Percentiles rank a stretch among this genome's conserved stretches.
phyloP scores from a whole-genome alignment of 2,888 invertebrate genomes.

The Salpingus planirostris region DNA sequence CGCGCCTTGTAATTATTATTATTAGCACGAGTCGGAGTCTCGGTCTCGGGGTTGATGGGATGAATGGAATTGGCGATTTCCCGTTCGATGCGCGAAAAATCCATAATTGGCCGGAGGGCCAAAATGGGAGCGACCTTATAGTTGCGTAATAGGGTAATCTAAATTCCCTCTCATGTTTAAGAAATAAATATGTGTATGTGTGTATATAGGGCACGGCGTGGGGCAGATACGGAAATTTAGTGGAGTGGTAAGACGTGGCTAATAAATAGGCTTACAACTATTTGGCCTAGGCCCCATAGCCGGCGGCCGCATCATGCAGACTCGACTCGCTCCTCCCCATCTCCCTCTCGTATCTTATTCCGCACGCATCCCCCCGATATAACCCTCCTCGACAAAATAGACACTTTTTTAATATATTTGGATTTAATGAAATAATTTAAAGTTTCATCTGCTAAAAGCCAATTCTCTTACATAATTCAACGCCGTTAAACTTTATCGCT shows the following conservation, averaged over 20 bases:
- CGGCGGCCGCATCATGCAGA: too few relatives aligned
- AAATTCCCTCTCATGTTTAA: conserved; percentile 16
- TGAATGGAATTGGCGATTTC: too few relatives aligned
- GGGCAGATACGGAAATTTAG: conserved; percentile 15
- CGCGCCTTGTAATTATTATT: too few relatives aligned
- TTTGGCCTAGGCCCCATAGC: too few relatives aligned
- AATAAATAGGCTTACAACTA: conserved; percentile 17
- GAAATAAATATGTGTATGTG: conserved; percentile 17
- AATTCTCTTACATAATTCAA: too few relatives aligned
- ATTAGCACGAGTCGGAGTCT: too few relatives aligned
- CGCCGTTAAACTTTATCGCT: too few relatives aligned
- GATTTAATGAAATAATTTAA: too few relatives aligned
- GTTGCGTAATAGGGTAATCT: conserved; percentile 15
- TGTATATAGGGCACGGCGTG: too few relatives aligned
- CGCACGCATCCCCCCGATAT: conserved; percentile 11
- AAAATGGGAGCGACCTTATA: conserved; percentile 5
- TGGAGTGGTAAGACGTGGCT: conserved; percentile 17
- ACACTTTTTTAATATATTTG: too few relatives aligned
- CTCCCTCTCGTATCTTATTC: conserved; percentile 15
- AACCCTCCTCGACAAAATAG: conserved; percentile 8
- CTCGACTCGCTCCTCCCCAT: conserved; percentile 10
- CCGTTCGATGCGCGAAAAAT: conserved; percentile 9
- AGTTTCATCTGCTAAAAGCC: too few relatives aligned
- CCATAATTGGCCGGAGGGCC: conserved; percentile 11
- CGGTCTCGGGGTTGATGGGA: too few relatives aligned